These are phyloP conservation scores for Strigops habroptila DNA, from an alignment of 2,113 vertebrate species.

Conservation along the genomic window DNA sequence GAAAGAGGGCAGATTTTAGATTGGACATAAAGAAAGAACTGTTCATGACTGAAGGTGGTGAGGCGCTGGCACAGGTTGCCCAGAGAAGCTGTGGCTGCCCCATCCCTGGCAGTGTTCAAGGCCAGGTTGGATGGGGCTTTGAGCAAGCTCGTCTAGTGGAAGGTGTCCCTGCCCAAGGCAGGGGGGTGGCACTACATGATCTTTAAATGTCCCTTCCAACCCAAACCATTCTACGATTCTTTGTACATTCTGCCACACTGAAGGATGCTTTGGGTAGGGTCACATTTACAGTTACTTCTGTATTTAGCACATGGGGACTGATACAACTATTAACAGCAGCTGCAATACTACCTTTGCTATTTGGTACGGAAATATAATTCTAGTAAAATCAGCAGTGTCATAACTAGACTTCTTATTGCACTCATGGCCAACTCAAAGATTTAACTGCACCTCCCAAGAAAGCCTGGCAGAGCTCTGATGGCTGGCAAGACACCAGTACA, in stretches of 20 bases:
- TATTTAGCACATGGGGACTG: neutral
- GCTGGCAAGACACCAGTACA: neutral
- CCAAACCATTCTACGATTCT: neutral
- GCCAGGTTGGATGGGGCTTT: rapidly evolving
- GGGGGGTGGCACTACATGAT: neutral
- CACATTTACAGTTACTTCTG: neutral
- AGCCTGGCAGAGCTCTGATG: neutral
- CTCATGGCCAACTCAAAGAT: neutral
- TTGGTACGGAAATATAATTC: neutral
- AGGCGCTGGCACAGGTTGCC: neutral
- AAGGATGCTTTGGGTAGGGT: neutral
- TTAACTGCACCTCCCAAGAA: neutral
- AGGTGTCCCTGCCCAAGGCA: rapidly evolving
- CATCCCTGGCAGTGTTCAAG: rapidly evolving
- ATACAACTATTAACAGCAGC: neutral
- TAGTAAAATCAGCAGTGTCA: neutral
- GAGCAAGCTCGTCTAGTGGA: neutral
- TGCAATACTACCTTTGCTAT: neutral
- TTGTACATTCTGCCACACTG: neutral
- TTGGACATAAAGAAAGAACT: neutral
- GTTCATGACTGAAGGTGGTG: rapidly evolving
- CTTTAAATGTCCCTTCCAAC: neutral
- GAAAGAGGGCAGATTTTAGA: neutral
- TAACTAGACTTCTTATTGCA: neutral
- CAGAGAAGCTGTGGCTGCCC: neutral